Conservation (phyloP, 53 echinoderm and acorn worm genomes). For the Paelopatides confundens region DNA sequence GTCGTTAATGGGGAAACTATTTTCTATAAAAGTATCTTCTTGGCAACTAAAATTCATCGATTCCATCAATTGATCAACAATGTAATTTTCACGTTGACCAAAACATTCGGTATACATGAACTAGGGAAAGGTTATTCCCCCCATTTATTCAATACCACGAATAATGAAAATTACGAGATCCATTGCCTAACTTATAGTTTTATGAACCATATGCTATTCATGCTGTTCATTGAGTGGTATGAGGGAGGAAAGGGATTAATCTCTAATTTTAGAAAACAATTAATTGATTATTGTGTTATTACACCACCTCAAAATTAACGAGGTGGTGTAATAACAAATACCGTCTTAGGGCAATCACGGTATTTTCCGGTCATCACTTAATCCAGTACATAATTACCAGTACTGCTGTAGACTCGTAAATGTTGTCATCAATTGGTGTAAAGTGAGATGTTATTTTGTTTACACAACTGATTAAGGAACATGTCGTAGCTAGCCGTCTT, state of each 20-base stretch:
- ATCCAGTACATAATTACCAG: too few species aligned
- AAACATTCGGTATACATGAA: conserved; percentile 51
- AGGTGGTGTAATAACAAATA: too few species aligned
- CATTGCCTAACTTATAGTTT: conserved; percentile 28
- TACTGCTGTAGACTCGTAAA: too few species aligned
- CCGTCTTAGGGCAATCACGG: too few species aligned
- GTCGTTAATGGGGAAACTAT: conserved; percentile 47
- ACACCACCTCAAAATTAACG: too few species aligned
- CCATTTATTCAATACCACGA: conserved; percentile 44
- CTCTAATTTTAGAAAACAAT: not conserved
- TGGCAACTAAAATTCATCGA: conserved; percentile 44
- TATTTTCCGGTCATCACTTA: too few species aligned
- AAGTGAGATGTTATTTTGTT: too few species aligned
- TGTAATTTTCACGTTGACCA: conserved; percentile 41
- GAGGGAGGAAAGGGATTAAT: not conserved
- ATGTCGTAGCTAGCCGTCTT: too few species aligned
- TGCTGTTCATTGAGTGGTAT: conserved; percentile 49
- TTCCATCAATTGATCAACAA: conserved; percentile 42
- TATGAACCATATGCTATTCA: conserved; percentile 41
- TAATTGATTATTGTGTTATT: not conserved
- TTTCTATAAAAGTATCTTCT: conserved; percentile 15
- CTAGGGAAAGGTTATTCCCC: conserved; percentile 38
- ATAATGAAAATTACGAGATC: conserved; percentile 15
- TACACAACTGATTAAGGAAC: too few species aligned
- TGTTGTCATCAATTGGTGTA: too few species aligned